A percentile compares a stretch with the other conserved stretches of the same genome.
These are phyloP conservation scores for Drosophila colorata DNA, from an alignment of 2,888 invertebrate species.

Conservation along the genomic window DNA sequence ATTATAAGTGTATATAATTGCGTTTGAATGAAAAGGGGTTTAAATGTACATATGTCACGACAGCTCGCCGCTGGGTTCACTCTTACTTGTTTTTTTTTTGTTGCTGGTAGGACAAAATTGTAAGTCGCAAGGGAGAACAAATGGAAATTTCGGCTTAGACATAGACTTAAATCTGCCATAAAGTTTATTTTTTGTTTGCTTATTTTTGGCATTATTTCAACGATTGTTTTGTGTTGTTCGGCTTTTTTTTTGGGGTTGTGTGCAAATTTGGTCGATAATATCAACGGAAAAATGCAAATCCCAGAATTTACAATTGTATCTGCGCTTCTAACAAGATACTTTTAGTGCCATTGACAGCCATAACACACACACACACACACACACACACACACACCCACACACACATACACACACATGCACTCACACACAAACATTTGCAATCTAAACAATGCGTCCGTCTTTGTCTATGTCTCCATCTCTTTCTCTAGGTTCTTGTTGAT, in stretches of 20 bases:
- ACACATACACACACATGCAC: slow-evolving; percentile 3
- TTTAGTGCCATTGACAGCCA: slow-evolving; percentile 42
- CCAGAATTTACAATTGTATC: slow-evolving; percentile 61
- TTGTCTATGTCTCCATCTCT: slow-evolving; percentile 7
- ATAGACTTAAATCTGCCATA: slow-evolving; percentile 1
- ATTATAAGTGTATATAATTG: too few species aligned
- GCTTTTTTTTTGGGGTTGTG: slow-evolving; percentile 19
- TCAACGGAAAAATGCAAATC: slow-evolving; percentile 63
- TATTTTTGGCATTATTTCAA: slow-evolving; percentile 45
- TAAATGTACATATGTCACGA: too few species aligned
- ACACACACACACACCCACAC: slow-evolving; percentile 14
- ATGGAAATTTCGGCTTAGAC: slow-evolving; percentile 14
- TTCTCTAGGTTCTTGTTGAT: slow-evolving; percentile 21
- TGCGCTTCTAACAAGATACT: slow-evolving; percentile 69
- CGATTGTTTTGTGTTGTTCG: slow-evolving; percentile 14
- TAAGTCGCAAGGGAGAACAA: not conserved
- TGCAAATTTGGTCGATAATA: slow-evolving; percentile 52
- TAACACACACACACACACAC: slow-evolving; percentile 23
- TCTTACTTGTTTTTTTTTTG: too few species aligned
- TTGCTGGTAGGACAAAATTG: not conserved
- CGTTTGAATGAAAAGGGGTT: too few species aligned
- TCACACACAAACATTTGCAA: slow-evolving; percentile 44
- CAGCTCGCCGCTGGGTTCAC: too few species aligned
- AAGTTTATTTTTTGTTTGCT: slow-evolving; percentile 62
- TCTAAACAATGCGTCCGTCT: slow-evolving; percentile 15